phyloP scores from a whole-genome alignment of 2,797 vertebrate species.

The Myioborus melanocephalus region DNA sequence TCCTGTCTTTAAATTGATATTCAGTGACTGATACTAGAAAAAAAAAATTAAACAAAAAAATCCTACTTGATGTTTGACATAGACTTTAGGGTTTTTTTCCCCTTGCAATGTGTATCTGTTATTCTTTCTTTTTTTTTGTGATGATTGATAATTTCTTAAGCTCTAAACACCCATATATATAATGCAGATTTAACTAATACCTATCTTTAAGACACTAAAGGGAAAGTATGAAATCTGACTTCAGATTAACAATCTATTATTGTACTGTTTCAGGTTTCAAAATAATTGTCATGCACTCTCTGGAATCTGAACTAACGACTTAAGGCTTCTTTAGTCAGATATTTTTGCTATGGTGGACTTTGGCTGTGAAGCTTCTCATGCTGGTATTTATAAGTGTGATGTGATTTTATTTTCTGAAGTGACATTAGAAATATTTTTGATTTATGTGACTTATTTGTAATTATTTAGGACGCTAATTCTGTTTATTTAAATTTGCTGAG shows the following conservation, averaged over 20 bases:
- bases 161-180: neutral
- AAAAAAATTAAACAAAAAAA: neutral
- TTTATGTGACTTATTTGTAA: slow-evolving; percentile 25
- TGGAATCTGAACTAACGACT: neutral
- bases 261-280: neutral
- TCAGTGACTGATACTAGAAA: neutral
- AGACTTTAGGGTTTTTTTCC: neutral
- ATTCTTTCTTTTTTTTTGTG: neutral
- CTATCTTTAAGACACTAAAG: neutral
- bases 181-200: neutral
- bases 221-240: neutral
- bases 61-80: neutral
- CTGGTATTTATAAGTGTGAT: slow-evolving; percentile 9
- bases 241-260: neutral
- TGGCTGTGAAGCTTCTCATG: neutral
- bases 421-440: slow-evolving; percentile 24
- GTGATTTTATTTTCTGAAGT: slow-evolving; percentile 41
- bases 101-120: neutral
- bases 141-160: neutral
- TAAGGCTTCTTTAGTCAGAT: neutral
- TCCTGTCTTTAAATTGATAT: neutral
- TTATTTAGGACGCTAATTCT: slow-evolving; percentile 27
- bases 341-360: slow-evolving; percentile 8
- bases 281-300: neutral
- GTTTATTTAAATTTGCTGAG: slow-evolving; percentile 14